Evolutionary conservation across 2,797 vertebrate species (phyloP), one percentile per base, ranked within the genome.

Genomic region (Aythya fuligula): DNA sequence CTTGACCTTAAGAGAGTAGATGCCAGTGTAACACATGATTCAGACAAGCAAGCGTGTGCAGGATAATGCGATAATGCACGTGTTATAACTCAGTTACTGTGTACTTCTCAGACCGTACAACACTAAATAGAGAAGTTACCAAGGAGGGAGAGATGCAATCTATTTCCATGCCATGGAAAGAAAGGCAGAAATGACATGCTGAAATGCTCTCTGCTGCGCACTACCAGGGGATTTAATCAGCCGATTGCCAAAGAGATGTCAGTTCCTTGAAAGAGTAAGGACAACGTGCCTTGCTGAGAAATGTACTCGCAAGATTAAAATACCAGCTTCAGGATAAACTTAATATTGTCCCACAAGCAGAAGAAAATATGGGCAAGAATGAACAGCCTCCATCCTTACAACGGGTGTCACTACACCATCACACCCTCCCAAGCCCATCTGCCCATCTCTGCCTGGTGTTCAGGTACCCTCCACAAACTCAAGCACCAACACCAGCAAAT

Each of bases 191-290:
- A 81, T 76, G 91, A 96, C 3, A 24, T 78, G 85, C 87, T 90
- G 94, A 93, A 96, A 93, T 56, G 62, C 83, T 90, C 64, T 86
- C 88, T 79, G 92, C 85, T 94, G 75, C 58, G 70, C 28, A 79
- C 94, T 95, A 93, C 90, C 95, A 95, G 87, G 94, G 96, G 92
- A 96, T 87, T 85, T 93, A 94, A 96, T 93, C 95, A 95, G 85
- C 27, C n/a, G 6, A 97, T 93, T 93, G 95, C 94, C 92, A 94
- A 87, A 95, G 85, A 92, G 85, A 96, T 94, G 94, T 88, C 92
- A 94, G 76, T 75, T 96, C 87, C 70, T 89, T 92, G 95, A 87
- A 90, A 88, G 79, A 92, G 87, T 75, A 76, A 97, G 95, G 94
- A 95, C 91, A 96, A 94, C 79, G 60, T 0, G 66, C 89, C 70